These are phyloP conservation scores for Chamaetylas fuelleborni DNA, from an alignment of 2,113 vertebrate genomes.

Conservation along the genomic window DNA sequence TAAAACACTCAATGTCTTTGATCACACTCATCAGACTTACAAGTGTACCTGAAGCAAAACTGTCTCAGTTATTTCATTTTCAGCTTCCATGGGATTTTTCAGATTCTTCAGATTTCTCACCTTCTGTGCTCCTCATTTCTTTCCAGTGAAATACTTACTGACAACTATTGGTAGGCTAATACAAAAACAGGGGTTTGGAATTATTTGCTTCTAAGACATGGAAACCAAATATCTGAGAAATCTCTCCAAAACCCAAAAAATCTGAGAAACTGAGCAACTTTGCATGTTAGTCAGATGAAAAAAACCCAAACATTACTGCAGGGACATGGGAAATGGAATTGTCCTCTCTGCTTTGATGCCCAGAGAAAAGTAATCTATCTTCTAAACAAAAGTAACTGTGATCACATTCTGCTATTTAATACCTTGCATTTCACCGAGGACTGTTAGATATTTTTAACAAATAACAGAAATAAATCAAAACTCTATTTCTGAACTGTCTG, in stretches of 20 bases:
- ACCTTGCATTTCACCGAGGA: not conserved
- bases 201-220: not conserved
- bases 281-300: not conserved
- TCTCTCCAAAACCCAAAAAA: not conserved
- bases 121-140: not conserved
- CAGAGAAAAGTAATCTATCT: not conserved
- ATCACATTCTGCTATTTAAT: not conserved
- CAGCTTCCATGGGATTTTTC: not conserved
- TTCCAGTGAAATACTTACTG: not conserved
- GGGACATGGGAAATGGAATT: not conserved
- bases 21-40: not conserved
- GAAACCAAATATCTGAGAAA: not conserved
- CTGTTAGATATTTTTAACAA: not conserved
- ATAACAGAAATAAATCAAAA: conserved; percentile 18
- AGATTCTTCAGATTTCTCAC: not conserved
- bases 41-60: not conserved
- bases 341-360: not conserved
- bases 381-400: not conserved
- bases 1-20: not conserved
- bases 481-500: not conserved
- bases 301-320: not conserved
- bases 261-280: not conserved
- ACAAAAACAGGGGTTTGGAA: not conserved
- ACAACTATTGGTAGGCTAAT: not conserved
- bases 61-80: not conserved